Evolutionary conservation across 2,797 vertebrate species (phyloP).

Genomic region (Dryobates pubescens): DNA sequence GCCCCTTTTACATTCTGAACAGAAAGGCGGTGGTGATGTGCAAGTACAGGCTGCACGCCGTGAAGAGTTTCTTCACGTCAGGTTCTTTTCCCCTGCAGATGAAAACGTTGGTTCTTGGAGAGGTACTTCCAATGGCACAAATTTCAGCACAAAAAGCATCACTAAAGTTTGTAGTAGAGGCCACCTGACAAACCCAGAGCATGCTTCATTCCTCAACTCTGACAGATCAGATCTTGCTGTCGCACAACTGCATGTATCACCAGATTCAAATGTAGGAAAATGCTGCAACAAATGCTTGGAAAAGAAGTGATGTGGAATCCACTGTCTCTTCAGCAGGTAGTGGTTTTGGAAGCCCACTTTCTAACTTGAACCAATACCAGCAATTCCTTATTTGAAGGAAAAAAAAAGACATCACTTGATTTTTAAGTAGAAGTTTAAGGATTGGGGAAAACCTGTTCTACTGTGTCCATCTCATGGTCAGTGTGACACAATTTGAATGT

Average conservation of each 20-base stretch:
- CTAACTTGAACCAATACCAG: conserved; percentile 26
- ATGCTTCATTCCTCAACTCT: neutral
- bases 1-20: neutral
- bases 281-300: conserved; percentile 20
- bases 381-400: neutral
- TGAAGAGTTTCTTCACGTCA: conserved; percentile 13
- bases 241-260: neutral
- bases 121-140: neutral
- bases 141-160: conserved; percentile 20
- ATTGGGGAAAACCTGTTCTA: neutral
- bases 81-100: conserved; percentile 33
- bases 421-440: conserved; percentile 28
- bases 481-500: neutral
- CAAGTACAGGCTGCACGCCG: neutral
- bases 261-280: conserved; percentile 3
- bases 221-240: neutral
- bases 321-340: conserved; percentile 59
- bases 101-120: conserved; percentile 18
- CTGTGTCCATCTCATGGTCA: conserved; percentile 5
- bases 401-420: neutral
- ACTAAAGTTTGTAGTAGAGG: neutral
- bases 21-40: neutral
- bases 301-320: neutral
- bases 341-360: conserved; percentile 67
- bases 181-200: neutral